Base-by-base conservation (phyloP, 2,797 vertebrate species). In the Eulemur albifrons region DNA sequence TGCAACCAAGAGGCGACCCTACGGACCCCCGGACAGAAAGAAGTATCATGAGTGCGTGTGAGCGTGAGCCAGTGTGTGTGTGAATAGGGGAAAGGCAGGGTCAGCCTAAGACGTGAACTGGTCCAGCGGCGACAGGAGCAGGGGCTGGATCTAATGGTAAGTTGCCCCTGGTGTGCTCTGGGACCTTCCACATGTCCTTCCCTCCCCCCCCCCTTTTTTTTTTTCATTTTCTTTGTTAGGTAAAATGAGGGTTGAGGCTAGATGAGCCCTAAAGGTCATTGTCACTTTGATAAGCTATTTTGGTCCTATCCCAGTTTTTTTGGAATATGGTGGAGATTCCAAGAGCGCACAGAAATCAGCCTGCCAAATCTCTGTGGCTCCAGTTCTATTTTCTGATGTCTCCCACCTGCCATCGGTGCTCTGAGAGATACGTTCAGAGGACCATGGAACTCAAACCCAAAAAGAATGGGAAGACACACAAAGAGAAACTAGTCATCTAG, bases 311-410 rank as follows among this genome's bases (percentile, higher is more conserved):
- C 35, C 72, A 61, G 43, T n/a, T 45, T 82, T 45, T 45, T 30
- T 30, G 57, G 48, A 94, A 94, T 35, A 57, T 89, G 87, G 52
- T 85, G 38, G 86, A 89, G 65, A 89, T 93, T 87, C 83, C 35
- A 65, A 1, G 14, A 30, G 59, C 76, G 54, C 45, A 32, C 59
- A 59, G 75, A 50, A 50, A 59, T 50, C 50, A 86, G 48, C 38
- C 59, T 79, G 82, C 63, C 35, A 52, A 8, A n/a, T 48, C 50
- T 92, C 21, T 5, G 21, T n/a, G n/a, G 61, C 48, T 48, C 90
- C 8, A 27, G 65, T 73, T 92, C 4, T 63, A 6, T 73, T 79
- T 93, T 81, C 54, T 38, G 23, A 35, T 27, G n/a, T 75, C 72
- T 27, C 52, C 65, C 20, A 20, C 27, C 18, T 45, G n/a, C 50